Evolutionary conservation across 35 echinoderm and acorn worm genomes (phyloP).

Genomic region (Apostichopus japonicus): DNA sequence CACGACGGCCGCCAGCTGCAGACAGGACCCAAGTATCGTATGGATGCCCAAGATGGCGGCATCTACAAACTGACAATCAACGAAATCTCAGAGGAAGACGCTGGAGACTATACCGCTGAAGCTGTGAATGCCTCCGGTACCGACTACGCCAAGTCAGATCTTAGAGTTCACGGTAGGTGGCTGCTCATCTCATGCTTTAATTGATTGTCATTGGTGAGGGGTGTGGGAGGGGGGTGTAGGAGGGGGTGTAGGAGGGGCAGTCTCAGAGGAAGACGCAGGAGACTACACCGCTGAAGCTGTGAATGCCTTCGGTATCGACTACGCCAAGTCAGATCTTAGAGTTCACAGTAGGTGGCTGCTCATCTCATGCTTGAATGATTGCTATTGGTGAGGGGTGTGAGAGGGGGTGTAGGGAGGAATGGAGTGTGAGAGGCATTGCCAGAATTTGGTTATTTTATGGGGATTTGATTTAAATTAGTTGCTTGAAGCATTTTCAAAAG

Average conservation of each 20-base stretch:
- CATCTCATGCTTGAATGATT: not conserved
- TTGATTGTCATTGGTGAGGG: not conserved
- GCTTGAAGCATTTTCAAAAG: no score
- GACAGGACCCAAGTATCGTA: conserved; percentile 79
- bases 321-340: conserved; percentile 54
- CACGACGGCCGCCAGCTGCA: conserved; percentile 81
- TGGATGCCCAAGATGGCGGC: conserved; percentile 73
- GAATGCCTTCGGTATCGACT: conserved; percentile 84
- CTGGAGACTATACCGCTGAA: conserved; percentile 85
- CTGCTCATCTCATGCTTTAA: not conserved
- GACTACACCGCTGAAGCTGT: conserved; percentile 80
- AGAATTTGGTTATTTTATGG: no score
- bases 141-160: conserved; percentile 56
- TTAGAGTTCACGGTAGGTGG: conserved; percentile 76
- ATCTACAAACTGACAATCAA: conserved; percentile 79
- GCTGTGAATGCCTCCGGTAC: conserved; percentile 81
- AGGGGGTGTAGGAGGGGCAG: no score
- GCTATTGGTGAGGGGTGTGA: not conserved
- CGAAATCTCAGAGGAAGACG: conserved; percentile 90
- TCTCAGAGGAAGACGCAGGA: conserved; percentile 88
- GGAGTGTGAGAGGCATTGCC: no score
- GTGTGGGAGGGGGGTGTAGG: not conserved
- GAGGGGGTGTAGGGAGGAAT: no score
- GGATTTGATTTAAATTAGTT: no score
- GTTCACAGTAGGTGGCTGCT: conserved; percentile 72